Conservation (phyloP, 2,113 vertebrate species). For the Corythaeola cristata region DNA sequence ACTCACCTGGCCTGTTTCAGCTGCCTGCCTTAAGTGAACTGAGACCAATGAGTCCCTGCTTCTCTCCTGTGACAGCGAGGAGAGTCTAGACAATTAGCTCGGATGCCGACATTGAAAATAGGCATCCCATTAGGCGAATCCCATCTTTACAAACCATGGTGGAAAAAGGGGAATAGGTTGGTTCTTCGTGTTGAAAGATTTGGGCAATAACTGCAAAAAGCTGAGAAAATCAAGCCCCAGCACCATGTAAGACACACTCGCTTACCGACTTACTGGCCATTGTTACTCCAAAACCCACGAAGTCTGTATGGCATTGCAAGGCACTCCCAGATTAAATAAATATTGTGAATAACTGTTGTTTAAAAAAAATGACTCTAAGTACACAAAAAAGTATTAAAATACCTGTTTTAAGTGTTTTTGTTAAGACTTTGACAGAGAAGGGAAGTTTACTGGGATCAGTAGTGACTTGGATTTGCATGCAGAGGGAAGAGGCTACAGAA, state of each 20-base stretch:
- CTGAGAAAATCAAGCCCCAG: neutral
- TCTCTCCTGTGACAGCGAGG: neutral
- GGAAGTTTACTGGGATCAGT: neutral
- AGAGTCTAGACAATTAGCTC: neutral
- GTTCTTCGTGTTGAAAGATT: neutral
- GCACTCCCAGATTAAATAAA: neutral
- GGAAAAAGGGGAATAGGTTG: neutral
- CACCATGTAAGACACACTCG: neutral
- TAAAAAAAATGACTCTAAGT: neutral
- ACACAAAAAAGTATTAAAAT: neutral
- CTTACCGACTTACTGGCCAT: neutral
- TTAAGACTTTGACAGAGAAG: neutral
- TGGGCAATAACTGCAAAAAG: neutral
- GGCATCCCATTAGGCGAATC: neutral
- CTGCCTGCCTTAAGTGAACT: conserved; percentile 2
- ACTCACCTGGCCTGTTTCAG: neutral
- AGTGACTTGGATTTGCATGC: neutral
- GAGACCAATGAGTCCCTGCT: neutral
- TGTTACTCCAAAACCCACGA: neutral
- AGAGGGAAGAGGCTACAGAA: neutral
- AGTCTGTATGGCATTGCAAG: neutral
- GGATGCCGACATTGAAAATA: neutral
- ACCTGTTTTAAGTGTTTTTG: neutral
- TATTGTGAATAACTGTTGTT: neutral
- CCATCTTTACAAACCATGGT: neutral